Evolutionary conservation across 23 tunicate species (phyloP).

Genomic region (Styela clava): DNA sequence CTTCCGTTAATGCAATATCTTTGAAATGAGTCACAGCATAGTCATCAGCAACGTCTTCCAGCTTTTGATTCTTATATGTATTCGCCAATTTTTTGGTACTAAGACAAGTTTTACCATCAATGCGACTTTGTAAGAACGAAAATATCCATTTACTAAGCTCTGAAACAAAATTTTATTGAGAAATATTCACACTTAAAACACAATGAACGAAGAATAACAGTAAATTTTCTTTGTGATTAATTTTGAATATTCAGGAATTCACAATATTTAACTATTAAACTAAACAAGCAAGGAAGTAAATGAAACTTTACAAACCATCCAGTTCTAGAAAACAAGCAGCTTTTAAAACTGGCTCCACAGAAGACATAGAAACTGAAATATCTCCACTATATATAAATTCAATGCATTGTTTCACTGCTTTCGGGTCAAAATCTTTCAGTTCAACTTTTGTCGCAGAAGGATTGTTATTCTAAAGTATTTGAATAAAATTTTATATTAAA

Average conservation of each 20-base stretch:
- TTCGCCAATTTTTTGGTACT: background rate
- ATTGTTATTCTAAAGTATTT: background rate
- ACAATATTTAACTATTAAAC: too few species aligned
- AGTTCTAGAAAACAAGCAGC: background rate
- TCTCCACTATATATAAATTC: background rate
- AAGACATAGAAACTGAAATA: background rate
- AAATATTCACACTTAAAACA: too few species aligned
- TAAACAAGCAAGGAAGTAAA: too few species aligned
- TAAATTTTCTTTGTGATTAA: too few species aligned
- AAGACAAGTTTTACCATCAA: background rate
- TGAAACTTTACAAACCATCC: background rate
- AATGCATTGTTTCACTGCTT: background rate
- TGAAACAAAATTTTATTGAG: background rate
- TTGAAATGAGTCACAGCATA: constrained; percentile 1
- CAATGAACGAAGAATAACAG: too few species aligned
- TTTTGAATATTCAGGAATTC: too few species aligned
- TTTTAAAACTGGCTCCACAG: background rate
- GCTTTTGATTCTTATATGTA: background rate
- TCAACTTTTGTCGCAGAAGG: background rate
- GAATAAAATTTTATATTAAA: background rate
- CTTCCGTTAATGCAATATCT: background rate
- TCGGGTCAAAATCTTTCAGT: background rate
- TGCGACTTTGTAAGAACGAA: background rate
- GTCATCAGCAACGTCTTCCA: background rate
- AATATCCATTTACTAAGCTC: constrained; percentile 5